Evolutionary conservation across 2,797 vertebrate genomes (phyloP).

Genomic region (Gymnopithys bicolor): DNA sequence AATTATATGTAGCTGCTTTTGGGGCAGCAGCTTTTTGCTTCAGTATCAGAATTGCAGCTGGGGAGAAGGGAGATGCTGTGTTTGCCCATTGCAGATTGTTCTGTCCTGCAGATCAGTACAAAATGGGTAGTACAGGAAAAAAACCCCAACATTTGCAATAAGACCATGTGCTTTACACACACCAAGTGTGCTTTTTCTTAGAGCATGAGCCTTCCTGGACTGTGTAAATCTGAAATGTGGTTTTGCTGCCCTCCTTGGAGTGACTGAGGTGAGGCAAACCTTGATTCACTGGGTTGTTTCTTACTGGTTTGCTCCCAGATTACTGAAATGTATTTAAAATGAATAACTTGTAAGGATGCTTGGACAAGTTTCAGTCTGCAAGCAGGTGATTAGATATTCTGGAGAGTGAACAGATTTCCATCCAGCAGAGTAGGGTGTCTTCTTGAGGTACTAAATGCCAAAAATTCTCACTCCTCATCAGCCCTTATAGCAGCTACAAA

Average conservation of each 20-base stretch:
- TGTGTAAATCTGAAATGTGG: not conserved
- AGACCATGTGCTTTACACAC: not conserved
- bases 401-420: not conserved
- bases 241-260: constrained; percentile 21
- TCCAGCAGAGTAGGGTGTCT: not conserved
- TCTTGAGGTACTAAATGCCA: not conserved
- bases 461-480: not conserved
- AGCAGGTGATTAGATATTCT: not conserved
- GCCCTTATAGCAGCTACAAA: not conserved
- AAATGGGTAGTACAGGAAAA: not conserved
- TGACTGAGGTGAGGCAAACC: not conserved
- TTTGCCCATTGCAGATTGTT: not conserved
- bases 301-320: not conserved
- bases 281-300: not conserved
- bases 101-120: not conserved
- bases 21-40: not conserved
- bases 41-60: not conserved
- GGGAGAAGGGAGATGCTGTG: not conserved
- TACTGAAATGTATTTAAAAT: not conserved
- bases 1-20: not conserved
- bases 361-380: not conserved
- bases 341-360: not conserved
- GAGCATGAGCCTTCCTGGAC: not conserved
- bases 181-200: not conserved
- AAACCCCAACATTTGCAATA: not conserved